Base-by-base conservation (phyloP, 1,140 invertebrate species). In the Euwallacea fornicatus region DNA sequence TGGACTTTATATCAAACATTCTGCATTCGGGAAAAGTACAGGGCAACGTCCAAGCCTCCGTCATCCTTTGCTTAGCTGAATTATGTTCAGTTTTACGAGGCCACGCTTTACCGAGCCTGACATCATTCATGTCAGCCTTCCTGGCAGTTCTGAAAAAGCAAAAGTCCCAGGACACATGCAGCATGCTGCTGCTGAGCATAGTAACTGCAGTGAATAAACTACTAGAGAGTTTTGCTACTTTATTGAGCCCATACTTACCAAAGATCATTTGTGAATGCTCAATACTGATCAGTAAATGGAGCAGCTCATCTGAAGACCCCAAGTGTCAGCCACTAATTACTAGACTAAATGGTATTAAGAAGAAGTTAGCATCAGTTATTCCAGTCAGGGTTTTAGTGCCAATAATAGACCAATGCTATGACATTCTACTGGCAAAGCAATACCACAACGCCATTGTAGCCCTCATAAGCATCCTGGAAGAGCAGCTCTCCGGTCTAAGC, bases 171-270 rank as follows among this genome's bases (percentile, higher is more conserved):
- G 80, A 83, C 73, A 73, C 74, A 7, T 82, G 83, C 2, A 73
- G 82, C 73, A 69, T 80, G 55, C 75, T 84, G 77, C 61, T 80
- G 81, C 81, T 73, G 21, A 81, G 81, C 74, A 69, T 75, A 3
- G 84, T 95, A 0, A 92, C 91, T 11, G 87, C 91, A 0, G 79
- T 95, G 15, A 88, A 91, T 65, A 94, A 93, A 80, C 88, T 96
- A 21, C 85, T 96, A 0, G 91, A 94, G 75, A 90, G 89, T 16
- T 77, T 96, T 21, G 88, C 91, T 0, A 82, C 90, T 4, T 95
- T 97, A 77, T 80, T 96, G 21, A 94, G 92, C 73, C 89, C 93
- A 0, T 96, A 95, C 81, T 81, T 96, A 42, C 86, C 90, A 67
- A 89, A 91, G 72, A 85, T 96, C 42, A 77, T 96, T 0, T 84